Conservation (phyloP, 2,113 vertebrate species). For the Axis porcinus region DNA sequence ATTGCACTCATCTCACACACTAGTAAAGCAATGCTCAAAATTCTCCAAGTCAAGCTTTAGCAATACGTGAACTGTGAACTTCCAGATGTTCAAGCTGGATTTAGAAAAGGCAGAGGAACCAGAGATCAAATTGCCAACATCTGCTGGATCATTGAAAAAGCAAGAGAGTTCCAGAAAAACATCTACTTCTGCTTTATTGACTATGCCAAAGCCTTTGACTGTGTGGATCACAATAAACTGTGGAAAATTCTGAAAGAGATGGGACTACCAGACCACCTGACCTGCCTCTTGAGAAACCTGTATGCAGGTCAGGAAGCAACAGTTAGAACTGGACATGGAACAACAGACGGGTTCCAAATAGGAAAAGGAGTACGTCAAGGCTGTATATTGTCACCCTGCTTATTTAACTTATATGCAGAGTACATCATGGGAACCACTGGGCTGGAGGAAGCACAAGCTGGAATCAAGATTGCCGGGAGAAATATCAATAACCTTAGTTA, state of each 20-base stretch:
- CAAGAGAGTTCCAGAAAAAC: neutral
- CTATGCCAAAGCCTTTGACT: neutral
- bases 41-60: neutral
- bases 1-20: neutral
- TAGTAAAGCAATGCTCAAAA: neutral
- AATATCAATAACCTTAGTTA: neutral
- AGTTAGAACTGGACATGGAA: neutral
- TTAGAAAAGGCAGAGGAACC: neutral
- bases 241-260: neutral
- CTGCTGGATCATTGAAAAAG: neutral
- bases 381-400: too few relatives aligned
- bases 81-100: neutral
- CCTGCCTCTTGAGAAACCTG: neutral
- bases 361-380: neutral
- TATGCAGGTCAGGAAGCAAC: neutral
- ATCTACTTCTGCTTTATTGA: neutral
- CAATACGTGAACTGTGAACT: neutral
- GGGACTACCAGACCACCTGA: neutral
- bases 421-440: neutral
- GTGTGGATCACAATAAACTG: neutral
- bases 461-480: neutral
- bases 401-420: neutral
- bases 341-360: neutral
- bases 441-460: neutral
- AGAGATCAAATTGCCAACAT: neutral